Evolutionary conservation across 2,888 invertebrate species (phyloP), one percentile per base, ranked within the genome.

Genomic region (Troides helena): DNA sequence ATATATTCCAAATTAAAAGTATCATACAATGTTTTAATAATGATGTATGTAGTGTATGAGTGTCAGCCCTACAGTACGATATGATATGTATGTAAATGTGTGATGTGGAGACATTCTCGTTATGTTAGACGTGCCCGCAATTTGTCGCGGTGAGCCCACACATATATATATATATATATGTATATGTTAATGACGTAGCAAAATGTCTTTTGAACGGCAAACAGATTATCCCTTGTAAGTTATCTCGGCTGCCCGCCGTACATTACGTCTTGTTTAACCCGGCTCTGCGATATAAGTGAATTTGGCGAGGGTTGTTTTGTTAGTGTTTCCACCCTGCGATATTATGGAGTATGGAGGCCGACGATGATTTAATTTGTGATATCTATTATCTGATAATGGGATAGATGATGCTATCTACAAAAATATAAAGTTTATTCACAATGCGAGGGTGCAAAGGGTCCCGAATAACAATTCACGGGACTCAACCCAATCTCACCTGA

Each of bases 171-270:
- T 30, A 30, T 3, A 60, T 43, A 18, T 65, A 43, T 23, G 25
- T 43, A 39, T 60, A 66, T 60, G 60, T 60, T 66, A 66, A 66
- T 66, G 53, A 50, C 60, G 8, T 66, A 66, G 60, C 53, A 60
- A 50, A 66, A 60, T 60, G 53, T 60, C 50, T 66, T 65, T 65
- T 60, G 50, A 66, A 66, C 60, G 36, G 53, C 60, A 59, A 65
- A 66, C 66, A 60, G 66, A 66, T 66, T 66, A 66, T 66, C 66
- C 66, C 66, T 60, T 10, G 59, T 43, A 23, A 50, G 21, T 53
- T 66, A 66, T 60, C 66, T 66, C 36, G 60, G 18, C 36, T 23
- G 66, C 50, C 66, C 66, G 30, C 30, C 23, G 23, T 60, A 60
- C 53, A 66, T 66, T 50, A 66, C 30, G 66, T 66, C 66, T 66